Conservation (phyloP, 2,888 invertebrate genomes). For the Strigamia crassipes region DNA sequence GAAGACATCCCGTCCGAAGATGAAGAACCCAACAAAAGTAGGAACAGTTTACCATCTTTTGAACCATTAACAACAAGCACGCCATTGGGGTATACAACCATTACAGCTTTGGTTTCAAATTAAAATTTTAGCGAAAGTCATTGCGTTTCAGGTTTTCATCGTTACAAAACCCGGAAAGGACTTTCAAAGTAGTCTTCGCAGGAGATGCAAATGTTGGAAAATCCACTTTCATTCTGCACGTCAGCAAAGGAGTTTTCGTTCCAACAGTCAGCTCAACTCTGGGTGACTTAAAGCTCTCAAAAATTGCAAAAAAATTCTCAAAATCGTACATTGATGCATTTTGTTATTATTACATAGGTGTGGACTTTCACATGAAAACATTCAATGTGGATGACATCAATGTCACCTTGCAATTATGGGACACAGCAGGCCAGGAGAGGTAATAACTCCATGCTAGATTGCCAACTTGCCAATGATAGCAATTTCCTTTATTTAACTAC, state of each 20-base stretch:
- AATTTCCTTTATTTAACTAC: too few species aligned
- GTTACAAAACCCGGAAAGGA: constrained; percentile 61
- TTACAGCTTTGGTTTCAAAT: not conserved
- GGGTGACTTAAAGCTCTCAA: too few species aligned
- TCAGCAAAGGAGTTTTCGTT: constrained; percentile 65
- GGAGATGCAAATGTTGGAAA: constrained; percentile 69
- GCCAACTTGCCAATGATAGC: not conserved
- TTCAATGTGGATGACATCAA: constrained; percentile 63
- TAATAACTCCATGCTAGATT: constrained; percentile 52
- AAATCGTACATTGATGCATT: too few species aligned
- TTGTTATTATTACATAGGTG: constrained; percentile 69
- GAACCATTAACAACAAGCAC: not conserved
- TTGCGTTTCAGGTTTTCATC: not conserved
- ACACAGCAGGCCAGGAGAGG: constrained; percentile 67
- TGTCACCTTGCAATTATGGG: constrained; percentile 65
- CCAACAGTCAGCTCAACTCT: constrained; percentile 65
- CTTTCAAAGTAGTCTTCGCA: constrained; percentile 67
- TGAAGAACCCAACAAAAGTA: constrained; percentile 33
- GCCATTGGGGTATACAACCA: not conserved
- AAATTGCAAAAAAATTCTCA: too few species aligned
- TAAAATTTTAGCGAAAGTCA: not conserved
- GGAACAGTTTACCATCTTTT: not conserved
- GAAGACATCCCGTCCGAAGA: constrained; percentile 56
- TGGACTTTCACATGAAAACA: constrained; percentile 66
- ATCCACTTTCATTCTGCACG: constrained; percentile 66